Evolutionary conservation across 2,113 vertebrate species (phyloP).

Genomic region (Oreotrochilus melanogaster): DNA sequence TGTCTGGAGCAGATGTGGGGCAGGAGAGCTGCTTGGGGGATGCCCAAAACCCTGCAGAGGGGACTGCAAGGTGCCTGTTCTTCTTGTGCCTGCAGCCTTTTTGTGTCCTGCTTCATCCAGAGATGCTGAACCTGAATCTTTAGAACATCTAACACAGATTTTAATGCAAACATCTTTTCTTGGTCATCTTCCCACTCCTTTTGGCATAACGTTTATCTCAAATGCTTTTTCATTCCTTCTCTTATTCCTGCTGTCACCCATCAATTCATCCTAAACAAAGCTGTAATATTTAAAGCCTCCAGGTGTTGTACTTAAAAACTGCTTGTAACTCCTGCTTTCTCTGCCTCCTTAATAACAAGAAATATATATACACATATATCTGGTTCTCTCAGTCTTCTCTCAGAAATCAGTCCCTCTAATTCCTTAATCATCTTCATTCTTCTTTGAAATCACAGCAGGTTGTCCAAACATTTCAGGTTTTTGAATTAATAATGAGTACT

Average conservation of each 20-base stretch:
- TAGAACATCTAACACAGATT: background rate
- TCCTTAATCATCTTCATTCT: background rate
- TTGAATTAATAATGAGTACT: conserved; percentile 1
- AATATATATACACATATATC: background rate
- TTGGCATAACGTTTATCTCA: background rate
- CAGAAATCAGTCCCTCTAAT: background rate
- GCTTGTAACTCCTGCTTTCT: background rate
- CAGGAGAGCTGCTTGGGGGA: background rate
- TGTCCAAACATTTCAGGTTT: background rate
- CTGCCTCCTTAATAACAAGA: conserved; percentile 2
- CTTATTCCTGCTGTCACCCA: background rate
- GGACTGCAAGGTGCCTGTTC: background rate
- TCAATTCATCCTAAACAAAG: background rate
- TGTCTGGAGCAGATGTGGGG: background rate
- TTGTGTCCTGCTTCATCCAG: background rate
- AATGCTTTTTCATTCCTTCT: background rate
- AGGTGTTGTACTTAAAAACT: background rate
- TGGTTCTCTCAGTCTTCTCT: conserved; percentile 8
- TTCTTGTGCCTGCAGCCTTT: background rate
- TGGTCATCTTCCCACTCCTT: background rate
- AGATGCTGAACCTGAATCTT: background rate
- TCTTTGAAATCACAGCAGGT: background rate
- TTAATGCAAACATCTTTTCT: background rate
- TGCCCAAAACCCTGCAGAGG: background rate
- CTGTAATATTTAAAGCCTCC: background rate